phyloP scores from a whole-genome alignment of 2,888 invertebrate species.

The Eurois occulta region DNA sequence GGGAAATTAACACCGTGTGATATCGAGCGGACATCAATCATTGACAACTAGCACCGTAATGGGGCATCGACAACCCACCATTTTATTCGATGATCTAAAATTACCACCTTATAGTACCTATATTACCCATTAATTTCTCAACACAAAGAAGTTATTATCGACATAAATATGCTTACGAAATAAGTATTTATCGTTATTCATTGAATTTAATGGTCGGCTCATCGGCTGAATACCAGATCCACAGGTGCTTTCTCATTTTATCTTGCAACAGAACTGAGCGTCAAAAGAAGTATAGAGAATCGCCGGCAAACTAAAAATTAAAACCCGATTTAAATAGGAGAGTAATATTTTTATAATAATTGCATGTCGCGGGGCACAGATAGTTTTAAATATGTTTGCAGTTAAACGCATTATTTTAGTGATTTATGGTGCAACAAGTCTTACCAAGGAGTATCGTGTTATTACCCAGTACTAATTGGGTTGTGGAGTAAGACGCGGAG shows the following conservation, averaged over 20 bases:
- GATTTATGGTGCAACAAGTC: too few relatives aligned
- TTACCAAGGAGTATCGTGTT: too few relatives aligned
- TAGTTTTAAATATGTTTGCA: neutral
- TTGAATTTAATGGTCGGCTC: slow-evolving; percentile 43
- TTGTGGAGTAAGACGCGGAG: too few relatives aligned
- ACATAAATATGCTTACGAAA: slow-evolving; percentile 37
- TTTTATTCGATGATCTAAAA: slow-evolving; percentile 64
- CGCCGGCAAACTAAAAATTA: too few relatives aligned
- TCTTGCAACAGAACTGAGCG: slow-evolving; percentile 9
- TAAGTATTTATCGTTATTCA: slow-evolving; percentile 41
- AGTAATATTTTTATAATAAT: too few relatives aligned
- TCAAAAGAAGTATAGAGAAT: slow-evolving; percentile 13
- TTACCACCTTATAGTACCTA: slow-evolving; percentile 60
- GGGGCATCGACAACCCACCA: slow-evolving; percentile 66
- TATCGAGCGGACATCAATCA: slow-evolving; percentile 65
- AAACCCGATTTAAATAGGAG: too few relatives aligned
- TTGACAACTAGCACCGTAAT: slow-evolving; percentile 58
- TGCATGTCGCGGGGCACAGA: too few relatives aligned
- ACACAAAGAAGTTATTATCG: slow-evolving; percentile 59
- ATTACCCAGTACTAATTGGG: too few relatives aligned
- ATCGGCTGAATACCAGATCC: slow-evolving; percentile 13
- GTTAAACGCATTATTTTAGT: too few relatives aligned
- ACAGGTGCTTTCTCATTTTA: slow-evolving; percentile 36
- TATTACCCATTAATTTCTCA: slow-evolving; percentile 49
- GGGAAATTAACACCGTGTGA: slow-evolving; percentile 63